Percentiles rank a stretch among this genome's conserved stretches.
Evolutionary conservation across 2,888 invertebrate species (phyloP).

Genomic region (Polymixis flavicincta): DNA sequence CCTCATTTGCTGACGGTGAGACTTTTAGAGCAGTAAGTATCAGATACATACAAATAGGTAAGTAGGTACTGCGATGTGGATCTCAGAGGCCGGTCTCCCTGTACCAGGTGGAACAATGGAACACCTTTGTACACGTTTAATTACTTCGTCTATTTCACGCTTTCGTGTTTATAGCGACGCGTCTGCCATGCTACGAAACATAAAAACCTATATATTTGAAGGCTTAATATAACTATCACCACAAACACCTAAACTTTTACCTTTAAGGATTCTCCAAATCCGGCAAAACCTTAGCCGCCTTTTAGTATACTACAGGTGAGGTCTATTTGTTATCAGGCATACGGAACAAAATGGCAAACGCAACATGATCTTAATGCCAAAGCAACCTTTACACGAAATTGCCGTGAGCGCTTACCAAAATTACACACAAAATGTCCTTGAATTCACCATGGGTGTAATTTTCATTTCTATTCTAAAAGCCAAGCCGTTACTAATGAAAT

Average conservation of each 20-base stretch:
- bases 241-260: not conserved
- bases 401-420: constrained; percentile 43
- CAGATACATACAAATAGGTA: not conserved
- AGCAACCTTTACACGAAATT: constrained; percentile 45
- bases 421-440: constrained; percentile 49
- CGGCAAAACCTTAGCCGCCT: not conserved
- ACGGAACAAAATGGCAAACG: constrained; percentile 30
- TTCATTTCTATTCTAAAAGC: constrained; percentile 45
- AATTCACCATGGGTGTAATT: constrained; percentile 49
- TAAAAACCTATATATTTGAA: too few relatives aligned
- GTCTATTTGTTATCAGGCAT: not conserved
- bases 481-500: constrained; percentile 47
- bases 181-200: too few relatives aligned
- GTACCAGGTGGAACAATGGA: too few relatives aligned
- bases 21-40: not conserved
- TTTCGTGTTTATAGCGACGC: too few relatives aligned
- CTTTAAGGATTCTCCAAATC: not conserved
- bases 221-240: too few relatives aligned
- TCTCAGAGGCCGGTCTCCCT: too few relatives aligned
- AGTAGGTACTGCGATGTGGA: too few relatives aligned
- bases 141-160: too few relatives aligned
- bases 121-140: too few relatives aligned
- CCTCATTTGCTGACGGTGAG: not conserved
- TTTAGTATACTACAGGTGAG: not conserved
- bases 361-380: constrained; percentile 44